Percentiles rank a stretch among this genome's conserved stretches.
Conservation (phyloP, 1,140 invertebrate species). For the Reticulitermes speratus region DNA sequence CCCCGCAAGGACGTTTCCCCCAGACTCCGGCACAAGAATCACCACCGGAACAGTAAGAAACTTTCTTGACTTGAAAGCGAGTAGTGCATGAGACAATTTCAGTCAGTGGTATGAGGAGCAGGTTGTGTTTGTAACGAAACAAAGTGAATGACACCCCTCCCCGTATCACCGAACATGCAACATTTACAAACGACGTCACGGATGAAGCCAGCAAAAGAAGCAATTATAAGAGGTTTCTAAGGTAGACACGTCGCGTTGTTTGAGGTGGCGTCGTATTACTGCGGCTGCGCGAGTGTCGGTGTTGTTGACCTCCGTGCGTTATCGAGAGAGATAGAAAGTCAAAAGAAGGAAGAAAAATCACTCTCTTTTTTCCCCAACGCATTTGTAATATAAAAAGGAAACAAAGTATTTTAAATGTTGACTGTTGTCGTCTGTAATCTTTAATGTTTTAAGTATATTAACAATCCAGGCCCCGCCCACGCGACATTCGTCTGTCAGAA, state of each 20-base stretch:
- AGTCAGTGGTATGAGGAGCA: neutral
- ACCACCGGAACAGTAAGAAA: slow-evolving; percentile 5
- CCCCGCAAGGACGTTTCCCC: slow-evolving; percentile 41
- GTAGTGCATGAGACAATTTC: neutral
- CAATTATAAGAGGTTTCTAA: neutral
- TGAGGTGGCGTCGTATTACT: neutral
- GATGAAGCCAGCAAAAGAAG: neutral
- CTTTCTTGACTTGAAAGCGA: slow-evolving; percentile 20
- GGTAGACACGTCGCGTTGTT: neutral
- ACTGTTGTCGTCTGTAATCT: slow-evolving; percentile 16
- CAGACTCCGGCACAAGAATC: slow-evolving; percentile 28
- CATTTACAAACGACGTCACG: neutral
- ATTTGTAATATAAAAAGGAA: slow-evolving; percentile 21
- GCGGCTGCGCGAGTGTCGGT: neutral
- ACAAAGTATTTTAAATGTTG: slow-evolving; percentile 23
- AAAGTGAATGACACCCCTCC: neutral
- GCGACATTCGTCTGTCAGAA: neutral
- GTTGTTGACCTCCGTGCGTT: neutral
- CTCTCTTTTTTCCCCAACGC: neutral
- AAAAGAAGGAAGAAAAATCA: neutral
- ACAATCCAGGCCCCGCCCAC: neutral
- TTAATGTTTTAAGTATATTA: slow-evolving; percentile 19
- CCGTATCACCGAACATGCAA: neutral
- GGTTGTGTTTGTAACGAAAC: neutral
- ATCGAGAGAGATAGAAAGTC: neutral